Conservation (phyloP, 2,888 invertebrate genomes). For the Phasia obesa region DNA sequence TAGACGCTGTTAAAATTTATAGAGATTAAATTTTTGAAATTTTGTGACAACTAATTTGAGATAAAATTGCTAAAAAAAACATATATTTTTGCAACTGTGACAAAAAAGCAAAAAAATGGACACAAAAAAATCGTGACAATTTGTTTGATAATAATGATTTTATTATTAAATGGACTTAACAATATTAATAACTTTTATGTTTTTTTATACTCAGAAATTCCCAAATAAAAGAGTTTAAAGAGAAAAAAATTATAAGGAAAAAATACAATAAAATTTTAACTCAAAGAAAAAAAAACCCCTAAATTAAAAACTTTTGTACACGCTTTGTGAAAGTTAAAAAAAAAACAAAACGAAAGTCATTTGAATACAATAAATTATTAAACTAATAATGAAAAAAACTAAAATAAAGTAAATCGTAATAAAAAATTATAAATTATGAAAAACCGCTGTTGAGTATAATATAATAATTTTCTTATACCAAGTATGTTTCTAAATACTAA, state of each 20-base stretch:
- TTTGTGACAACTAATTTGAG: conserved; percentile 6
- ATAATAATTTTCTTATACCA: background rate
- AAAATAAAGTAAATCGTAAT: background rate
- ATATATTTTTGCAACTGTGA: conserved; percentile 18
- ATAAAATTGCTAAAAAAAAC: conserved; percentile 10
- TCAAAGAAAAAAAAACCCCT: background rate
- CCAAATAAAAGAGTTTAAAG: conserved; percentile 32
- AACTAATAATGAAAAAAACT: conserved; percentile 15
- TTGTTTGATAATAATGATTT: conserved; percentile 63
- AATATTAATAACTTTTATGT: conserved; percentile 40
- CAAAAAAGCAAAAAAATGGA: conserved; percentile 31
- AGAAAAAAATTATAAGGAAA: conserved; percentile 9
- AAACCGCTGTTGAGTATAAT: conserved; percentile 5
- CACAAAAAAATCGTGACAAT: conserved; percentile 57
- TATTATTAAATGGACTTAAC: conserved; percentile 18
- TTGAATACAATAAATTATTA: conserved; percentile 21
- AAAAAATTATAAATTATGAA: background rate
- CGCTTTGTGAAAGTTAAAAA: conserved; percentile 55
- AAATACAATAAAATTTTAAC: conserved; percentile 38
- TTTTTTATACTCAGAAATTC: conserved; percentile 66
- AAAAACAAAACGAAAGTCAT: conserved; percentile 15
- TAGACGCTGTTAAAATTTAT: background rate
- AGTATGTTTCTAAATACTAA: conserved; percentile 5
- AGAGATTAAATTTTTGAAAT: background rate
- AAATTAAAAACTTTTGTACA: conserved; percentile 52